A percentile compares a stretch with the other conserved stretches of the same genome.
Evolutionary conservation across 2,888 invertebrate genomes (phyloP).

Genomic region (Pristionchus entomophagus): DNA sequence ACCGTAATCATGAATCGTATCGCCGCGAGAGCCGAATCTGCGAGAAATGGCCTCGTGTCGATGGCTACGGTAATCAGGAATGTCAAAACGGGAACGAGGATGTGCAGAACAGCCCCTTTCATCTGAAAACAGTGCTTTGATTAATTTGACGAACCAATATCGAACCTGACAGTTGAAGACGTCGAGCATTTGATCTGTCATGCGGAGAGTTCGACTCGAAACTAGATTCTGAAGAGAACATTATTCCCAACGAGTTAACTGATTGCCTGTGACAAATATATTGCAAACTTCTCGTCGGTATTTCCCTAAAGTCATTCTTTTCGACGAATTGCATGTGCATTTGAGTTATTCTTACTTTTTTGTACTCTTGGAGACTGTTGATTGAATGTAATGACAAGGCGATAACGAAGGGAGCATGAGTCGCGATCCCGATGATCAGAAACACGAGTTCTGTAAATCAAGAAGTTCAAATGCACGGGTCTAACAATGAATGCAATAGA

Average conservation of each 20-base stretch:
- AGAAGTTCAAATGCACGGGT: too few species aligned
- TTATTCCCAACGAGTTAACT: too few species aligned
- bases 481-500: too few species aligned
- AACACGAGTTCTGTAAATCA: background rate
- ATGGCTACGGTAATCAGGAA: background rate
- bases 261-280: background rate
- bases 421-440: background rate
- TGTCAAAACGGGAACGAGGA: background rate
- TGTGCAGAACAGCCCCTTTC: background rate
- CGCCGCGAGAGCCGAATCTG: background rate
- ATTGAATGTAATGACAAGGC: background rate
- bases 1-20: background rate
- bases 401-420: background rate
- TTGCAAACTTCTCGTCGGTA: background rate
- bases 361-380: background rate
- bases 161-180: background rate
- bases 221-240: background rate
- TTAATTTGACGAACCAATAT: background rate
- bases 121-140: background rate
- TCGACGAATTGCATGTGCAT: too few species aligned
- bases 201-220: background rate
- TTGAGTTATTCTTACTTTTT: background rate
- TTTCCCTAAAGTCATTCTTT: too few species aligned
- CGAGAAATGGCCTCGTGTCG: background rate
- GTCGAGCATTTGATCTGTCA: background rate